These are phyloP conservation scores for Parelbella ahira DNA, from an alignment of 2,888 invertebrate species.

Conservation along the genomic window DNA sequence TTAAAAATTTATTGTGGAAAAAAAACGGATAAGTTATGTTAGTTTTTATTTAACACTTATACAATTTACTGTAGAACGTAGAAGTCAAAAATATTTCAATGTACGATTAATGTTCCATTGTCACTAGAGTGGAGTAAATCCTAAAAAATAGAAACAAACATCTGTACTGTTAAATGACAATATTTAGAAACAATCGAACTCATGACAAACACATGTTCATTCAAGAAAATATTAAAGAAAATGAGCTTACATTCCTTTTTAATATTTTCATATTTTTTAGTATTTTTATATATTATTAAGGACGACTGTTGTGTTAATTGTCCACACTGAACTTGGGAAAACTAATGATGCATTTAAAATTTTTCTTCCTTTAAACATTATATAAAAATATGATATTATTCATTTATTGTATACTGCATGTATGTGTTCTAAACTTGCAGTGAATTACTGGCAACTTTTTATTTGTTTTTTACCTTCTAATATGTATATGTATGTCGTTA, in stretches of 20 bases:
- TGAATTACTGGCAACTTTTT: too few relatives aligned
- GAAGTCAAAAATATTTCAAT: slow-evolving; percentile 20
- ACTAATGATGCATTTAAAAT: slow-evolving; percentile 9
- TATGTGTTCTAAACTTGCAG: too few relatives aligned
- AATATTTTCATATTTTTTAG: slow-evolving; percentile 16
- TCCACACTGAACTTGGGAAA: neutral
- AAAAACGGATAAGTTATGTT: slow-evolving; percentile 14
- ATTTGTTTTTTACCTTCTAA: too few relatives aligned
- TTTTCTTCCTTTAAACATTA: too few relatives aligned
- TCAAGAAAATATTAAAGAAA: slow-evolving; percentile 20
- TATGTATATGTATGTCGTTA: too few relatives aligned
- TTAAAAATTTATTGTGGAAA: slow-evolving; percentile 7
- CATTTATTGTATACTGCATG: too few relatives aligned
- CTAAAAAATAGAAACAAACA: slow-evolving; percentile 7
- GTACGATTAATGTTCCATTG: slow-evolving; percentile 9
- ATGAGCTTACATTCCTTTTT: slow-evolving; percentile 23
- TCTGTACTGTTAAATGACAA: slow-evolving; percentile 14
- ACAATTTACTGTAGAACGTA: slow-evolving; percentile 26
- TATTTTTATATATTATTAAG: slow-evolving; percentile 7
- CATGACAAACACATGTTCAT: slow-evolving; percentile 9
- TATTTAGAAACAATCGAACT: slow-evolving; percentile 17
- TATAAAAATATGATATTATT: too few relatives aligned
- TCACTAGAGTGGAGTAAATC: slow-evolving; percentile 11
- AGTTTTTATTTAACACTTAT: slow-evolving; percentile 20
- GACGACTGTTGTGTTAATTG: slow-evolving; percentile 2